These are phyloP conservation scores for Ceratosolen solmsi DNA, from an alignment of 1,140 invertebrate genomes.

Conservation along the genomic window DNA sequence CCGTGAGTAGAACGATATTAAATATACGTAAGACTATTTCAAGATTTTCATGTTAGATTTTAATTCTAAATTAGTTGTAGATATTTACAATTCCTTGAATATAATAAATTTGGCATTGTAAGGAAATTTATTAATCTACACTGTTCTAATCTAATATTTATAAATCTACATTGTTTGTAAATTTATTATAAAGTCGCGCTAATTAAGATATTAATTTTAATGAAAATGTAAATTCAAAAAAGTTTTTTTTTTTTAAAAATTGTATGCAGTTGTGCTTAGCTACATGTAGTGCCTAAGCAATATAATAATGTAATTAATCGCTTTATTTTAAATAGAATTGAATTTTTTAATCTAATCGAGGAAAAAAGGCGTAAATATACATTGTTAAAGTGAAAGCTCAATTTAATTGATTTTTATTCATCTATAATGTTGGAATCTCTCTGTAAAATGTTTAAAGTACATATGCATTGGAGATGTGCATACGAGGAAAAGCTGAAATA, in stretches of 20 bases:
- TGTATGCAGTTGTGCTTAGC: no score
- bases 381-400: background rate
- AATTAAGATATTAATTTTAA: no score
- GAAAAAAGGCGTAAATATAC: background rate
- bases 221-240: no score
- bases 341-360: background rate
- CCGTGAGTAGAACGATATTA: background rate
- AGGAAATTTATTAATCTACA: no score
- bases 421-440: background rate
- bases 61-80: background rate
- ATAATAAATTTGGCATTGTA: background rate
- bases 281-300: no score
- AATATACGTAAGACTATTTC: background rate
- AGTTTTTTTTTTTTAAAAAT: no score
- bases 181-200: no score
- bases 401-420: background rate
- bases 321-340: background rate
- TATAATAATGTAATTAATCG: no score
- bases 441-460: background rate
- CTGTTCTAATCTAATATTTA: no score
- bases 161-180: no score
- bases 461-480: background rate
- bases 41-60: background rate
- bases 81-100: background rate
- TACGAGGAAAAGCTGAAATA: conserved; percentile 40